Percentiles rank a stretch among this genome's conserved stretches.
These are phyloP conservation scores for Maccullochella peelii DNA, from an alignment of 2,113 vertebrate species.

Conservation along the genomic window DNA sequence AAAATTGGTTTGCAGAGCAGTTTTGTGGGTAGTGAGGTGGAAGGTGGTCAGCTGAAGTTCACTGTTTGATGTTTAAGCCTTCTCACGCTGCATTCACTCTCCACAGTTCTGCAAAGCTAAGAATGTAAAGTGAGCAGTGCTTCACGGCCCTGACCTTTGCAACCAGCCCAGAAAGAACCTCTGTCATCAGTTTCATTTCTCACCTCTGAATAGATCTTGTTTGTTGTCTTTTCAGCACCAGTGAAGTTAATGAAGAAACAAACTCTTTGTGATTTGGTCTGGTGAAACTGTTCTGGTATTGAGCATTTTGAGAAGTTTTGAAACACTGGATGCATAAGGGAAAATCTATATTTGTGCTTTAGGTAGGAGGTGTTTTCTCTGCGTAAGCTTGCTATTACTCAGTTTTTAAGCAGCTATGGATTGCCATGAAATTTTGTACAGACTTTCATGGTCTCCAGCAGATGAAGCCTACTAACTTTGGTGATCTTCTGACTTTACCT, in stretches of 20 bases:
- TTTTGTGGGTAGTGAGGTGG: constrained; percentile 32
- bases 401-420: not conserved
- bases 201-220: not conserved
- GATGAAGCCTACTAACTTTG: not conserved
- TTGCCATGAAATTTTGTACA: not conserved
- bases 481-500: not conserved
- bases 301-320: not conserved
- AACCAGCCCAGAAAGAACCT: constrained; percentile 38
- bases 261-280: not conserved
- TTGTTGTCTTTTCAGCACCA: constrained; percentile 8
- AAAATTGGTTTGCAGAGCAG: constrained; percentile 40
- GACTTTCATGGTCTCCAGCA: not conserved
- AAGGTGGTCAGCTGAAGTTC: constrained; percentile 25
- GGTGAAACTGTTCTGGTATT: not conserved
- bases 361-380: not conserved
- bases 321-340: not conserved
- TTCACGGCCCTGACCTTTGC: constrained; percentile 46
- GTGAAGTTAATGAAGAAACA: not conserved
- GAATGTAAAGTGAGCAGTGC: constrained; percentile 25
- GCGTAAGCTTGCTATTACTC: not conserved
- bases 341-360: not conserved
- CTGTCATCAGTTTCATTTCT: constrained; percentile 50
- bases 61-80: constrained; percentile 19
- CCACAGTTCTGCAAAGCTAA: constrained; percentile 35
- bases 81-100: constrained; percentile 7